Conservation (phyloP, 2,113 vertebrate genomes). For the Raja brachyura region DNA sequence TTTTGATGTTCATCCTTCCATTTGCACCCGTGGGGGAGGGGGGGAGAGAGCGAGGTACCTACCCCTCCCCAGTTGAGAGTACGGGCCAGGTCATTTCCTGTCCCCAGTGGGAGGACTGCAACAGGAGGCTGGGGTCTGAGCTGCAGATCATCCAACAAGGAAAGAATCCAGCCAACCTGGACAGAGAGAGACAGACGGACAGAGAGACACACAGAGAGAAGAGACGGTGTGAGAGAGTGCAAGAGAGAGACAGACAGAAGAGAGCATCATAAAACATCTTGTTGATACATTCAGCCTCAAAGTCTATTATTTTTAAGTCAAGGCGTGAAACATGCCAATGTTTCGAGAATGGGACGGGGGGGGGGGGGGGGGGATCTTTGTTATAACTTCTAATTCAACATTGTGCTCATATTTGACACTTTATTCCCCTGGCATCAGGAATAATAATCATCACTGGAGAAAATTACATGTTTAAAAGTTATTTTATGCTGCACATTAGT, state of each 20-base stretch:
- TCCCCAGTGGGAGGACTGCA: constrained; percentile 76
- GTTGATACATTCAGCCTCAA: not conserved
- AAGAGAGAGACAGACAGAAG: not conserved
- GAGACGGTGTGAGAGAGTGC: not conserved
- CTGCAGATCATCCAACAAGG: constrained; percentile 67
- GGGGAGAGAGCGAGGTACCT: constrained; percentile 48
- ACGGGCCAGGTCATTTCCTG: constrained; percentile 63
- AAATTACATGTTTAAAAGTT: not conserved
- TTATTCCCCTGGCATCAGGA: not conserved
- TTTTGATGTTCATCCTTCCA: not conserved
- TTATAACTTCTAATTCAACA: not conserved
- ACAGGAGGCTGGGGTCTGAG: constrained; percentile 78
- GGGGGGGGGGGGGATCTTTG: too few relatives aligned
- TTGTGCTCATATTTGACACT: not conserved
- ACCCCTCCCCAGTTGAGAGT: constrained; percentile 97
- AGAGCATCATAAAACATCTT: not conserved
- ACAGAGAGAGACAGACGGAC: constrained; percentile 39
- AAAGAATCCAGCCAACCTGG: constrained; percentile 76
- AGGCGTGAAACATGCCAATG: not conserved
- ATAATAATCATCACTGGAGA: not conserved
- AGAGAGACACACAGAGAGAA: constrained; percentile 42
- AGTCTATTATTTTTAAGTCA: not conserved
- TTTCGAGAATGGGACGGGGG: not conserved
- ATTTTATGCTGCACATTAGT: not conserved
- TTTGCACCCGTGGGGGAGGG: not conserved